Base-by-base conservation (phyloP, 2,113 vertebrate species). In the Motacilla tschutschensis region DNA sequence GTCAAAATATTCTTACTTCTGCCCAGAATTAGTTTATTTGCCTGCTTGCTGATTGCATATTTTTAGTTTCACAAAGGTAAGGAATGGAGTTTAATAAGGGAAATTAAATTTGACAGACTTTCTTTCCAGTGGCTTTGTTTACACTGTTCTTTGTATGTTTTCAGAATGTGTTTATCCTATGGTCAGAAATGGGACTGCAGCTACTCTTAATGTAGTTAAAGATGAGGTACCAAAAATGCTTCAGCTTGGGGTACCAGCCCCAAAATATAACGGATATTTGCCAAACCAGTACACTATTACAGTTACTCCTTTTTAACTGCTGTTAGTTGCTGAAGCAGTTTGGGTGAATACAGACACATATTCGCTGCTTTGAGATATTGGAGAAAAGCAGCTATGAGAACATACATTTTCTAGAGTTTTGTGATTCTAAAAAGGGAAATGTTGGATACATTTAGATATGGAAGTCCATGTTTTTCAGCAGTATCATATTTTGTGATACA, bases 371-470 rank as follows among this genome's bases (percentile, higher is more conserved):
- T 78, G 35, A 54, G 70, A 50, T 14, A 20, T 3, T 24, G 5
- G 19, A 80, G 79, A 62, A 62, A 58, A 44, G 28, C 62, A 74
- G 21, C 38, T 43, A 8, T 62, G 12, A 53, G 38, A 72, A 48
- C 9, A 14, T 24, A 4, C 0, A 0, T 69, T 63, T 84, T 69
- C 25, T 64, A 53, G 36, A 72, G 28, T 22, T 14, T 35, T 0
- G 0, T 71, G 28, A 28, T 72, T 86, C 84, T 88, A 10, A 7
- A 48, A 58, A 35, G 5, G 20, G 5, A 72, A 51, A 36, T 24
- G 19, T 50, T 63, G 28, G 6, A 14, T 63, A 54, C 33, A 33
- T 33, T 33, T 33, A 33, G 33, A 33, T 33, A 33, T 7, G 51
- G 31, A 44, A 67, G 48, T 53, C 10, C 5, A 3, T 33, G 11